These are phyloP conservation scores for Phrixothrix hirtus DNA, from an alignment of 2,888 invertebrate genomes.

Conservation along the genomic window DNA sequence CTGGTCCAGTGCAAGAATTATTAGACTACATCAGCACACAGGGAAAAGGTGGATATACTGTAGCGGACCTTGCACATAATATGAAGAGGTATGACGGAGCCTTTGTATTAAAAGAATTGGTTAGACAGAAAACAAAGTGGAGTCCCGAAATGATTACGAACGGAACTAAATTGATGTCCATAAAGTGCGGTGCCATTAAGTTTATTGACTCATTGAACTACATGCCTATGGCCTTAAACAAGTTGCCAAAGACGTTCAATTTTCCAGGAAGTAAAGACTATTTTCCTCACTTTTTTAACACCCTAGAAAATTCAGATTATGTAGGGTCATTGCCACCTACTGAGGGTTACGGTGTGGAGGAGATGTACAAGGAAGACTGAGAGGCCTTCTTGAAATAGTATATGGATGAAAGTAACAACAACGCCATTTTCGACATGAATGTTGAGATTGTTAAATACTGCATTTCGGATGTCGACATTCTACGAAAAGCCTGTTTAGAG, in stretches of 20 bases:
- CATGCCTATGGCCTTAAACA: slow-evolving; percentile 9
- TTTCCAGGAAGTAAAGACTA: slow-evolving; percentile 15
- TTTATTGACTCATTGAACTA: slow-evolving; percentile 25
- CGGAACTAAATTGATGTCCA: slow-evolving; percentile 17
- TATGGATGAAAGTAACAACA: background rate
- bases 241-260: slow-evolving; percentile 18
- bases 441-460: slow-evolving; percentile 39
- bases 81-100: slow-evolving; percentile 16
- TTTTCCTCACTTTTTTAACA: slow-evolving; percentile 24
- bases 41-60: too few species aligned
- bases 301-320: slow-evolving; percentile 37
- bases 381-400: slow-evolving; percentile 38
- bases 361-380: too few species aligned
- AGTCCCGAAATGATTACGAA: slow-evolving; percentile 13
- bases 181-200: slow-evolving; percentile 11
- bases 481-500: slow-evolving; percentile 35
- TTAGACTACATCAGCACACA: too few species aligned
- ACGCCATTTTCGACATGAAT: slow-evolving; percentile 39
- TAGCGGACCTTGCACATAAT: too few species aligned
- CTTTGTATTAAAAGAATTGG: slow-evolving; percentile 18
- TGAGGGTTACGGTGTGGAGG: slow-evolving; percentile 34
- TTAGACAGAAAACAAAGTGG: too few species aligned
- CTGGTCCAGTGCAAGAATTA: too few species aligned
- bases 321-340: slow-evolving; percentile 31
- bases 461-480: slow-evolving; percentile 16